phyloP scores from a whole-genome alignment of 2,888 invertebrate genomes.

The Pomacea canaliculata region DNA sequence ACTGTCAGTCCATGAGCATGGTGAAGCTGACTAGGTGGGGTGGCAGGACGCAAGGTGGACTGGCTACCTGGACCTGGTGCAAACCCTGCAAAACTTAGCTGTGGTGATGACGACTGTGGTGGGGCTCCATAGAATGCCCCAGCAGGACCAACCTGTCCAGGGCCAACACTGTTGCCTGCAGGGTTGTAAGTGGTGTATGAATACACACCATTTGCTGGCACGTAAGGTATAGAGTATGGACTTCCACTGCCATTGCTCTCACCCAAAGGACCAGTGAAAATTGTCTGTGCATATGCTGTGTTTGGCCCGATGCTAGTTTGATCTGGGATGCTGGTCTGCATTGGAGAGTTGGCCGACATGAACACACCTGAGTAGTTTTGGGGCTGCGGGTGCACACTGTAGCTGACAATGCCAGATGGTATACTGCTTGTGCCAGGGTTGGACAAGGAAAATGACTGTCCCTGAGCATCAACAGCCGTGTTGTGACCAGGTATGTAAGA shows the following conservation, averaged over 20 bases:
- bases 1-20: neutral
- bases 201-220: constrained; percentile 5
- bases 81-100: constrained; percentile 8
- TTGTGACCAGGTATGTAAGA: neutral
- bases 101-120: constrained; percentile 18
- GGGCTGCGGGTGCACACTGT: constrained; percentile 6
- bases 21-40: constrained; percentile 12
- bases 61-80: constrained; percentile 1
- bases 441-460: neutral
- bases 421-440: neutral
- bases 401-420: constrained; percentile 7
- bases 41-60: constrained; percentile 18
- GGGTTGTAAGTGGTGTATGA: constrained; percentile 6
- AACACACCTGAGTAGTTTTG: constrained; percentile 1
- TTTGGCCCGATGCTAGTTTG: constrained; percentile 8
- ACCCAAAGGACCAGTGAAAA: constrained; percentile 9
- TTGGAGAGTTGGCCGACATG: constrained; percentile 2
- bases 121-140: constrained; percentile 2
- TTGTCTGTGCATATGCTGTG: constrained; percentile 8
- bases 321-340: constrained; percentile 10
- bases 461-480: constrained; percentile 12
- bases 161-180: neutral
- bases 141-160: neutral
- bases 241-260: neutral
- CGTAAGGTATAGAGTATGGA: constrained; percentile 7